A percentile compares a stretch with the other conserved stretches of the same genome.
Conservation (phyloP, 1,140 invertebrate genomes). For the Euschistus heros region DNA sequence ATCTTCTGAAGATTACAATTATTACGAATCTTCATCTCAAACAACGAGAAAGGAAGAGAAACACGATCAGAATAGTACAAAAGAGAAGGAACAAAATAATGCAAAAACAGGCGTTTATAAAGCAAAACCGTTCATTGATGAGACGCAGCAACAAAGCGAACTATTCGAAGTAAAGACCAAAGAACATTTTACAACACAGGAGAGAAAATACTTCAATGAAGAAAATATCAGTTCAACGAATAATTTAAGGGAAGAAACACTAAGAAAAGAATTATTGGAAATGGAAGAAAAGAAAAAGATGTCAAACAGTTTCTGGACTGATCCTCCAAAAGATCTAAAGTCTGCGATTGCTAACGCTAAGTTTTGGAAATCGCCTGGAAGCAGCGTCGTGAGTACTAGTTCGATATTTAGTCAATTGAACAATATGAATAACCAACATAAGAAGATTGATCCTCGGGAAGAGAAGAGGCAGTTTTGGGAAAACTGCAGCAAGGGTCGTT, state of each 20-base stretch:
- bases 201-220: too few species aligned
- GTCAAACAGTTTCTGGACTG: not conserved
- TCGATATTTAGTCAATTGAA: slow-evolving; percentile 4
- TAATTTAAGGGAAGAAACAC: not conserved
- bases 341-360: not conserved
- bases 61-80: too few species aligned
- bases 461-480: slow-evolving; percentile 15
- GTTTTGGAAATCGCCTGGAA: not conserved
- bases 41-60: too few species aligned
- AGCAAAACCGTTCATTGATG: too few species aligned
- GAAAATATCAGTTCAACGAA: too few species aligned
- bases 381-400: not conserved
- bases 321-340: slow-evolving; percentile 1
- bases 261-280: not conserved
- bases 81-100: too few species aligned
- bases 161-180: too few species aligned
- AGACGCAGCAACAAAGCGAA: too few species aligned
- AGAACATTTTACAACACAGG: too few species aligned
- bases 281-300: slow-evolving; percentile 9
- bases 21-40: too few species aligned
- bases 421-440: not conserved
- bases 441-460: not conserved
- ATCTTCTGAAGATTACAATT: too few species aligned
- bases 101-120: too few species aligned
- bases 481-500: not conserved